Base-by-base conservation (phyloP, 2,888 invertebrate species). In the Athripsodes cinereus region DNA sequence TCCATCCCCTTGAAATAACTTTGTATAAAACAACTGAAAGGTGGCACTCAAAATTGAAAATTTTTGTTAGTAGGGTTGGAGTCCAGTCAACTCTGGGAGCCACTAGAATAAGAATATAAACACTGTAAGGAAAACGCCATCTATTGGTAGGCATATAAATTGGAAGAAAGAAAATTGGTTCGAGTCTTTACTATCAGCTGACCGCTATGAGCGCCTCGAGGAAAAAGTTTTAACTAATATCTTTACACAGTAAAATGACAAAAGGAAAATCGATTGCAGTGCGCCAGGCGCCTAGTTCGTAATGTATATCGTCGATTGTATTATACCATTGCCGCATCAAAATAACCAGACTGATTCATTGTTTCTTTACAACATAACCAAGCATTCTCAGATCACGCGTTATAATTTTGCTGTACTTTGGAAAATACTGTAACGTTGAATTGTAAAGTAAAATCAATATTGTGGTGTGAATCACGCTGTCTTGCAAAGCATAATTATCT, bases 211-310 rank as follows among this genome's bases (percentile, higher is more conserved):
- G 47, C 48, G 8, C 18, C 50, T 21, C 6, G 54, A 21, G 58
- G 51, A 31, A 54, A 48, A 58, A 54, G 51, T 53, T 48, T 34
- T 50, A 18, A 55, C 49, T 54, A 47, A 22, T 19, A 13, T 31
- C 44, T 46, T 51, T 54, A 58, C 57, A 60, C 53, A 10, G 10
- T 10, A 6, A 26, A 6, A 26, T 26, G 26, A 26, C 26, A 26
- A 26, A 26, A 53, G 48, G 58, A 61, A 58, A 61, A 61, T 61
- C 61, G 61, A 61, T 61, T 54, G 46, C 47, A 53, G 53, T 53
- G 54, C 51, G 52, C 20, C 51, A 50, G 16, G 58, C 46, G 26
- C 20, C 22, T 46, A 52, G 51, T 56, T 46, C 18, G 52, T 26
- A 56, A 26, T n/a, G 18, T n/a, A 50, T n/a, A n/a, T n/a, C n/a